These are phyloP conservation scores for Grammomys surdaster DNA, from an alignment of 2,113 vertebrate genomes.

Conservation along the genomic window DNA sequence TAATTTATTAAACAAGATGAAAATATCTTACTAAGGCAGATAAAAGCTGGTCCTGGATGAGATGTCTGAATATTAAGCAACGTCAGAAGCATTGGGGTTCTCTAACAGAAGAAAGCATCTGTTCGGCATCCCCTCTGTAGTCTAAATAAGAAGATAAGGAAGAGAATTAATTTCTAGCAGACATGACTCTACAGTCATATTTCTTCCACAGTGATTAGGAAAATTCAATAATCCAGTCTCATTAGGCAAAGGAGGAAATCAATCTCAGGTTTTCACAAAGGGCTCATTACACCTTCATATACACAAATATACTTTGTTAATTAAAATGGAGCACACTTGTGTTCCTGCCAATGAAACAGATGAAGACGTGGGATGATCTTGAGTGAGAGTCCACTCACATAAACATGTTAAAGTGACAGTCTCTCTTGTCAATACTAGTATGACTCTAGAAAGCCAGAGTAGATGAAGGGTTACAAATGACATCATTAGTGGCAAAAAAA, in stretches of 20 bases:
- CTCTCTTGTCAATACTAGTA: not conserved
- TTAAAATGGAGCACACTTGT: not conserved
- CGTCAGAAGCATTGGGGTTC: not conserved
- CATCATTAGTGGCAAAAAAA: not conserved
- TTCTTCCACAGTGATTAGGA: constrained; percentile 14
- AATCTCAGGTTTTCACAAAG: not conserved
- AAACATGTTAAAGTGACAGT: not conserved
- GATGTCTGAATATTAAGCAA: not conserved
- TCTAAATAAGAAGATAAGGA: not conserved
- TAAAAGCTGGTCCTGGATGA: not conserved
- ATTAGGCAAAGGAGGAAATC: not conserved
- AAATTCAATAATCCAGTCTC: not conserved
- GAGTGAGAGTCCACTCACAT: not conserved
- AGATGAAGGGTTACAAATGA: not conserved
- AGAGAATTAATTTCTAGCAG: constrained; percentile 17
- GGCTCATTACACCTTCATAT: not conserved
- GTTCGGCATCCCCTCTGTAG: not conserved
- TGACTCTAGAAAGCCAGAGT: not conserved
- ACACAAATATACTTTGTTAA: not conserved
- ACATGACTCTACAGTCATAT: not conserved
- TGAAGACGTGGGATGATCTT: not conserved
- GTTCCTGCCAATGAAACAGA: not conserved
- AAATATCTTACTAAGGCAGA: not conserved
- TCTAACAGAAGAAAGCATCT: not conserved
- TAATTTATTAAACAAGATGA: not conserved